phyloP scores from a whole-genome alignment of 2,113 vertebrate species.

The Cricetomys ansorgei region DNA sequence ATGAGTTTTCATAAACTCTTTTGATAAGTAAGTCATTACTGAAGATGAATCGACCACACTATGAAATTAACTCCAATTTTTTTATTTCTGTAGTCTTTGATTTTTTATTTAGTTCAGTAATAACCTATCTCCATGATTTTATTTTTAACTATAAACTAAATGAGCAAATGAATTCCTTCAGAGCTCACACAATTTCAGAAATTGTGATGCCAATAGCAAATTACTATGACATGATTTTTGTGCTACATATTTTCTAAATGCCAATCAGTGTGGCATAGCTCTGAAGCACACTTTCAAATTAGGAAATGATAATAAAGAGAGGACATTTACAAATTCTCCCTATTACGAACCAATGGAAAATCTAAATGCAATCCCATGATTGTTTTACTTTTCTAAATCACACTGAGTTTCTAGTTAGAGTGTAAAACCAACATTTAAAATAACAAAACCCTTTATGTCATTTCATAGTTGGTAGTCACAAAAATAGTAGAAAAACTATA shows the following conservation, averaged over 20 bases:
- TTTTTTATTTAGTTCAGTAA: slow-evolving; percentile 15
- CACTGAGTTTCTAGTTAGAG: neutral
- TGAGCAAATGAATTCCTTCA: slow-evolving; percentile 10
- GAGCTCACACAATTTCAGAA: neutral
- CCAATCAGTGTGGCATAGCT: neutral
- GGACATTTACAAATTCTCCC: neutral
- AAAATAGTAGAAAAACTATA: neutral
- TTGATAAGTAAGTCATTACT: slow-evolving; percentile 1
- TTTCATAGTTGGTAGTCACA: neutral
- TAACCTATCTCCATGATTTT: neutral
- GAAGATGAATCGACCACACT: neutral
- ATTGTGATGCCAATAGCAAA: neutral
- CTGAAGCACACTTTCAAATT: neutral
- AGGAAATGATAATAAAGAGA: neutral
- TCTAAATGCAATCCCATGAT: neutral
- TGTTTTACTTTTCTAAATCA: neutral
- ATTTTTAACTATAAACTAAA: neutral
- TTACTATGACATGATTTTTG: neutral
- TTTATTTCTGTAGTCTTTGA: neutral
- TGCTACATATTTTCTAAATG: neutral
- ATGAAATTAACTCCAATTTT: slow-evolving; percentile 1
- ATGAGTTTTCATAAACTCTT: slow-evolving; percentile 31
- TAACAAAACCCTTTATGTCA: neutral
- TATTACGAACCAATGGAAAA: neutral
- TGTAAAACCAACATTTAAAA: neutral